A percentile compares a stretch with the other conserved stretches of the same genome.
Evolutionary conservation across 2,888 invertebrate species (phyloP).

Genomic region (Odontomyia ornata): DNA sequence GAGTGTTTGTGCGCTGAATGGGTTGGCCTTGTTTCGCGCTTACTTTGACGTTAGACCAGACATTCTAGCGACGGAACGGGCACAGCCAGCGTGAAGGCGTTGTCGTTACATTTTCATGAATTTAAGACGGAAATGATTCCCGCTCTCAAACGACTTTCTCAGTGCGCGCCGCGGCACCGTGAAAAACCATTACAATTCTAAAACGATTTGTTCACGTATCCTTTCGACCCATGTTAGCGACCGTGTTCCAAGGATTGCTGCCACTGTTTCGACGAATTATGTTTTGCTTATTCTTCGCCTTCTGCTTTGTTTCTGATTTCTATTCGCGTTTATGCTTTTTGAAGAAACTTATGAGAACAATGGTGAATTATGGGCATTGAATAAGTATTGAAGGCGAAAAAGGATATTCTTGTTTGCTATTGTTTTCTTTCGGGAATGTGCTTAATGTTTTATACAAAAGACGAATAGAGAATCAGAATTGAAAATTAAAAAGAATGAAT

Average conservation of each 20-base stretch:
- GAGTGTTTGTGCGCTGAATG: not conserved
- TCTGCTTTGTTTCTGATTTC: too few relatives aligned
- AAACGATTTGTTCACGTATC: constrained; percentile 27
- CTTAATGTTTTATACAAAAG: too few relatives aligned
- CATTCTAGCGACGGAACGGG: not conserved
- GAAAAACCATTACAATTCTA: constrained; percentile 17
- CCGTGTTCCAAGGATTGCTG: not conserved
- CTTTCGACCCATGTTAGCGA: not conserved
- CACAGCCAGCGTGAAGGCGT: not conserved
- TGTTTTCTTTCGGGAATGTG: too few relatives aligned
- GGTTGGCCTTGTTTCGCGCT: not conserved
- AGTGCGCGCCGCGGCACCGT: not conserved
- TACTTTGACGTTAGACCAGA: too few relatives aligned
- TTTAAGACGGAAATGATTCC: not conserved
- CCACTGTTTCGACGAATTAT: not conserved
- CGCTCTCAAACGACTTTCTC: not conserved
- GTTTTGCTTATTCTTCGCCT: too few relatives aligned
- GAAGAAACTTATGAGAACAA: not conserved
- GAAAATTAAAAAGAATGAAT: too few relatives aligned
- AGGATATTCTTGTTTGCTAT: too few relatives aligned
- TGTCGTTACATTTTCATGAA: not conserved
- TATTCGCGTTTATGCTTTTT: not conserved
- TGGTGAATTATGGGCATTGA: too few relatives aligned
- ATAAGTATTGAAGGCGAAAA: too few relatives aligned
- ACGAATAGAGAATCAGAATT: too few relatives aligned